phyloP scores from a whole-genome alignment of 2,888 invertebrate species.

The Hypomecis punctinalis region DNA sequence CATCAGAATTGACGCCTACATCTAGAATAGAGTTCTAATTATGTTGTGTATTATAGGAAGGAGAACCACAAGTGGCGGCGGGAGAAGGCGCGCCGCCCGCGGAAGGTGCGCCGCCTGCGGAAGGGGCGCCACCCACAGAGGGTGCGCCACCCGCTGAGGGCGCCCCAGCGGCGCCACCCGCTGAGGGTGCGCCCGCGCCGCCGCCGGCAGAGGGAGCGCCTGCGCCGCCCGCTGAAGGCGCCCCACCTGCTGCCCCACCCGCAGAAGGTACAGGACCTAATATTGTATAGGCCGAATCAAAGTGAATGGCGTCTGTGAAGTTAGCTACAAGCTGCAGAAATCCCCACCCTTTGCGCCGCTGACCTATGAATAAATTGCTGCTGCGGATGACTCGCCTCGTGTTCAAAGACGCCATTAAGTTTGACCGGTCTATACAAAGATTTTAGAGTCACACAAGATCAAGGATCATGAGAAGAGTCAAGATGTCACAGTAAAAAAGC shows the following conservation, averaged over 20 bases:
- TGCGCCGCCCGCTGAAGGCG: slow-evolving; percentile 46
- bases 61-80: slow-evolving; percentile 18
- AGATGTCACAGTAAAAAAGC: too few relatives aligned
- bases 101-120: slow-evolving; percentile 16
- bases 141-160: slow-evolving; percentile 12
- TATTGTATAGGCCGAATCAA: too few relatives aligned
- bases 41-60: slow-evolving; percentile 17
- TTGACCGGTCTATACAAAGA: too few relatives aligned
- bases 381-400: too few relatives aligned
- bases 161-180: slow-evolving; percentile 11
- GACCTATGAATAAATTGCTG: too few relatives aligned
- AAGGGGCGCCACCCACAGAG: slow-evolving; percentile 7
- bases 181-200: slow-evolving; percentile 39
- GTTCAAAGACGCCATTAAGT: too few relatives aligned
- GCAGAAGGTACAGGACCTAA: slow-evolving; percentile 45
- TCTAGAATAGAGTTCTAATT: too few relatives aligned
- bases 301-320: too few relatives aligned
- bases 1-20: background rate
- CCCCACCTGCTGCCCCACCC: slow-evolving; percentile 55
- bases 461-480: too few relatives aligned
- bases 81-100: slow-evolving; percentile 17
- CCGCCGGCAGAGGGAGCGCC: slow-evolving; percentile 44
- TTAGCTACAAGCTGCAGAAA: too few relatives aligned
- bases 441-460: too few relatives aligned
- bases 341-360: too few relatives aligned